Conservation (phyloP, 2,888 invertebrate genomes). For the Tenthredo livida region DNA sequence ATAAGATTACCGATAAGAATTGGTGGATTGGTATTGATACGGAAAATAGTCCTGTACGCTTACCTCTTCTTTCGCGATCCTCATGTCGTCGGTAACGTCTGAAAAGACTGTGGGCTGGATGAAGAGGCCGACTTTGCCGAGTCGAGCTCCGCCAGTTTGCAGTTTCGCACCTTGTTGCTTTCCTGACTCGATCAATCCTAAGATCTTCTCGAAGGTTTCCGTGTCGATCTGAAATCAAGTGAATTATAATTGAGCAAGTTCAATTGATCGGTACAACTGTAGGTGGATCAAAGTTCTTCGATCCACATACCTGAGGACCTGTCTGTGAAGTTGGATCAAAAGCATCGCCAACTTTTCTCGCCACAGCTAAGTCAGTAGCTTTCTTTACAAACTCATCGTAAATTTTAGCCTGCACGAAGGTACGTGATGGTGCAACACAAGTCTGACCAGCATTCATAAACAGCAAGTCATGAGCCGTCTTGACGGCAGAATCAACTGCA, state of each 20-base stretch:
- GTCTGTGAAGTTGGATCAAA: constrained; percentile 78
- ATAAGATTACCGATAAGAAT: neutral
- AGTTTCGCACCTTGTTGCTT: constrained; percentile 90
- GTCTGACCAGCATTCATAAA: constrained; percentile 82
- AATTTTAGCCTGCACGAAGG: constrained; percentile 81
- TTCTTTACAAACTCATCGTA: constrained; percentile 81
- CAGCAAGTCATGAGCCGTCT: constrained; percentile 77
- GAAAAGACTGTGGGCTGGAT: constrained; percentile 81
- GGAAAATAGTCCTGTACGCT: neutral
- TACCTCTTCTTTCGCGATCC: constrained; percentile 79
- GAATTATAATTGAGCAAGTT: neutral
- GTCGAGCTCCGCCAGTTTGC: constrained; percentile 86
- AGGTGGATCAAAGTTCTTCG: neutral
- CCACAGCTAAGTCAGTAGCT: constrained; percentile 75
- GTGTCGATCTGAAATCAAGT: constrained; percentile 82
- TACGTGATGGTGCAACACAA: constrained; percentile 82
- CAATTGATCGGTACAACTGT: neutral
- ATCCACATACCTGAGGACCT: constrained; percentile 80
- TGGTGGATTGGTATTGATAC: neutral
- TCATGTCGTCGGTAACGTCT: constrained; percentile 79
- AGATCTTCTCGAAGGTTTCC: constrained; percentile 87
- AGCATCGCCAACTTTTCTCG: constrained; percentile 80
- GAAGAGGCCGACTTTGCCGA: constrained; percentile 87
- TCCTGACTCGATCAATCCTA: constrained; percentile 88
- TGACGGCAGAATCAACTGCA: constrained; percentile 63